Evolutionary conservation across 2,888 invertebrate genomes (phyloP).

Genomic region (Ectemnius lituratus): DNA sequence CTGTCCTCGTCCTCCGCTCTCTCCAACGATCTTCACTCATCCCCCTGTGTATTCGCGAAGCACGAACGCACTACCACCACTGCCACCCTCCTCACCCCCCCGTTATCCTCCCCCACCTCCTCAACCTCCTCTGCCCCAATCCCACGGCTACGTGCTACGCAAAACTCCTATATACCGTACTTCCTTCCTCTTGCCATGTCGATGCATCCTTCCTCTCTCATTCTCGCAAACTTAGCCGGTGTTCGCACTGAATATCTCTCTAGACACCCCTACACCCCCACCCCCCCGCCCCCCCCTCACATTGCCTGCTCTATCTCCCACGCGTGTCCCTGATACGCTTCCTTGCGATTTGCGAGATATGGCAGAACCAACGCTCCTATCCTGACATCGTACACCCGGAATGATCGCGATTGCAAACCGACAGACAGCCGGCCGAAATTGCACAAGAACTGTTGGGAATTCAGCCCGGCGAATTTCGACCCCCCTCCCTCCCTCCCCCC

Average conservation of each 20-base stretch:
- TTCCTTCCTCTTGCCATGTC: slow-evolving; percentile 8
- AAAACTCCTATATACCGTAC: slow-evolving; percentile 5
- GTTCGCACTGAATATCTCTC: slow-evolving; percentile 12
- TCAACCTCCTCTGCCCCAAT: not conserved
- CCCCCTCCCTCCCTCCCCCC: too few relatives aligned
- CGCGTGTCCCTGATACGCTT: not conserved
- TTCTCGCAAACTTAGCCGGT: too few relatives aligned
- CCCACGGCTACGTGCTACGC: slow-evolving; percentile 15
- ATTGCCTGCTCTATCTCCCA: slow-evolving; percentile 2
- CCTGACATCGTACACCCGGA: not conserved
- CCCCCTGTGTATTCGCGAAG: slow-evolving; percentile 2
- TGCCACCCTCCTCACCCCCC: not conserved
- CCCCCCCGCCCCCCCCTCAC: not conserved
- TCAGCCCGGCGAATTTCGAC: not conserved
- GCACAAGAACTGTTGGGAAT: not conserved
- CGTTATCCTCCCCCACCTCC: slow-evolving; percentile 14
- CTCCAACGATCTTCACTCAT: not conserved
- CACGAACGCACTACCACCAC: slow-evolving; percentile 1
- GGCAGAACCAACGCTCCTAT: not conserved
- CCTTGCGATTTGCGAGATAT: slow-evolving; percentile 6
- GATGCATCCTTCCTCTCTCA: slow-evolving; percentile 2
- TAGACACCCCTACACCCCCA: slow-evolving; percentile 17
- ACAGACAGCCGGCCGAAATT: not conserved
- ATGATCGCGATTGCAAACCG: slow-evolving; percentile 5
- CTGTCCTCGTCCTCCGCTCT: slow-evolving; percentile 5